These are phyloP conservation scores for Dysidea cf. avara DNA, from an alignment of 37 sponge, comb jelly and placozoan species.

Conservation along the genomic window DNA sequence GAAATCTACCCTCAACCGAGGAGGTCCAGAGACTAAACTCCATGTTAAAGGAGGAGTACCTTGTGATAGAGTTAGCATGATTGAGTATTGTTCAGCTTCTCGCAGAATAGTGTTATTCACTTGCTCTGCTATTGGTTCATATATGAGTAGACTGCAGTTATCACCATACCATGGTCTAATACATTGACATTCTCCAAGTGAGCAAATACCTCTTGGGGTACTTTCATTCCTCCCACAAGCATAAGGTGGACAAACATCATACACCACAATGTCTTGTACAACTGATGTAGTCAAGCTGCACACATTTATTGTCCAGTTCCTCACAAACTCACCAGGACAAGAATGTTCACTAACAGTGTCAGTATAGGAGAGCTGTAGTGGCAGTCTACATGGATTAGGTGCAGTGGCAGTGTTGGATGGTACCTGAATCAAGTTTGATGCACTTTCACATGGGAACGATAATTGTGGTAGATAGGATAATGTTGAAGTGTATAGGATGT, in stretches of 20 bases:
- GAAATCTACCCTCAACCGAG: constrained; percentile 6
- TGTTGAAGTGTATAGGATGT: constrained; percentile 3
- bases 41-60: constrained; percentile 29
- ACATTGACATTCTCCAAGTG: constrained; percentile 20
- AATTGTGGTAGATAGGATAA: constrained; percentile 1
- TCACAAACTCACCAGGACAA: constrained; percentile 11
- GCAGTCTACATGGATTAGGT: constrained; percentile 27
- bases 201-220: no score
- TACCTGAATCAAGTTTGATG: no score
- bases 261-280: constrained; percentile 7
- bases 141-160: constrained; percentile 15
- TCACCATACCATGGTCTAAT: constrained; percentile 30
- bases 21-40: constrained; percentile 18
- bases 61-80: neutral
- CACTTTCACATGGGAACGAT: constrained; percentile 21
- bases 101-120: constrained; percentile 7
- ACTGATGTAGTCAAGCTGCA: neutral
- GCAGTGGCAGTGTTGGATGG: no score
- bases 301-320: no score
- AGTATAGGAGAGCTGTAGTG: constrained; percentile 6
- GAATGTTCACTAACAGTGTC: no score
- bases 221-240: no score
- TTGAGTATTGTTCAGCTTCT: constrained; percentile 14
- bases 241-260: no score
- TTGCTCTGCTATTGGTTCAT: constrained; percentile 3